Conservation (phyloP, 1,140 invertebrate genomes). For the Achatina immaculata region DNA sequence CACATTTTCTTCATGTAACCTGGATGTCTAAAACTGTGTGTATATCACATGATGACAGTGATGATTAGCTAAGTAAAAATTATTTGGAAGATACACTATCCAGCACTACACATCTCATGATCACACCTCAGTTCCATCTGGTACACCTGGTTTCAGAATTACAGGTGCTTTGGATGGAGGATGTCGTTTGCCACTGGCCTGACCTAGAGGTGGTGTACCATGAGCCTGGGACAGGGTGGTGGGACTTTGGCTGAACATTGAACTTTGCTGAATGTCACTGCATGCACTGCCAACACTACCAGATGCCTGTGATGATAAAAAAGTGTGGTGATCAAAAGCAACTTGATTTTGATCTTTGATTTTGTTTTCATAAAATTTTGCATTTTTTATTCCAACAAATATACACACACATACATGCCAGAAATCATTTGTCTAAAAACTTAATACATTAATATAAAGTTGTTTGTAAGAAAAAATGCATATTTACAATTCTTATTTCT, state of each 20-base stretch:
- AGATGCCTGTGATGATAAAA: slow-evolving; percentile 52
- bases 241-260: neutral
- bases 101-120: neutral
- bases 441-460: too few relatives aligned
- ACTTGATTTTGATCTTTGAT: too few relatives aligned
- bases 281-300: slow-evolving; percentile 60
- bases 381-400: too few relatives aligned
- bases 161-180: slow-evolving; percentile 38
- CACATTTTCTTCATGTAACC: too few relatives aligned
- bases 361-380: too few relatives aligned
- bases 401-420: too few relatives aligned
- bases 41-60: too few relatives aligned
- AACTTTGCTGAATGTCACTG: slow-evolving; percentile 50
- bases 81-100: neutral
- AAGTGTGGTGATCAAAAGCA: too few relatives aligned
- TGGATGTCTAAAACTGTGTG: too few relatives aligned
- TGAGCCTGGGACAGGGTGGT: neutral
- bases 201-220: slow-evolving; percentile 23
- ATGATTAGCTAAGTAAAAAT: neutral
- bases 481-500: too few relatives aligned
- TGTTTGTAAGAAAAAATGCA: too few relatives aligned
- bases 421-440: too few relatives aligned
- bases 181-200: slow-evolving; percentile 31
- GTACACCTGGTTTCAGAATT: slow-evolving; percentile 42
- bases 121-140: slow-evolving; percentile 61